Conservation (phyloP, 2,797 vertebrate genomes). For the Sphenodon punctatus region DNA sequence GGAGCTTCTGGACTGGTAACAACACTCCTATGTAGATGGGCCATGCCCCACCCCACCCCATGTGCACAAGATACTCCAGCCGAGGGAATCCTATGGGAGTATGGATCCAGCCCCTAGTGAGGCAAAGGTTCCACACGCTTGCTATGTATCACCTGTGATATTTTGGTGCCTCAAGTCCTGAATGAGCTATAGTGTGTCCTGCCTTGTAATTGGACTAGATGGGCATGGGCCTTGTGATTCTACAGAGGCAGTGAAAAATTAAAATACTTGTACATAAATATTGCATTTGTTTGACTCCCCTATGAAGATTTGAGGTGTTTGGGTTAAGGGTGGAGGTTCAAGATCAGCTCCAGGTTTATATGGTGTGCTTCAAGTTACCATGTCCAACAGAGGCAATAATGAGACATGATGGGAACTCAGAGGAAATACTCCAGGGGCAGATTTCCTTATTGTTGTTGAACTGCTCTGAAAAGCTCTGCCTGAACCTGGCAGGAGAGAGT, state of each 20-base stretch:
- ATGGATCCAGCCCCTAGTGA: too few species aligned
- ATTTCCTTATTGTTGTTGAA: conserved; percentile 30
- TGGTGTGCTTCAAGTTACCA: not conserved
- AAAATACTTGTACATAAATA: not conserved
- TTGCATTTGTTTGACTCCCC: not conserved
- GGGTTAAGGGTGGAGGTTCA: not conserved
- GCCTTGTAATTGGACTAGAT: too few species aligned
- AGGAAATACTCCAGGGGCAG: not conserved
- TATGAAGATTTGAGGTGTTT: not conserved
- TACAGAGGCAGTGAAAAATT: not conserved
- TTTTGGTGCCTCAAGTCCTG: not conserved
- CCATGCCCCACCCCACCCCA: too few species aligned
- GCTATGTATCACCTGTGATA: not conserved
- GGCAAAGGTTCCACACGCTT: too few species aligned
- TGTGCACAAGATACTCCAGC: too few species aligned
- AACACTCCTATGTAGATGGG: too few species aligned
- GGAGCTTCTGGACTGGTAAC: too few species aligned
- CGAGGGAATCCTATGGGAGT: too few species aligned
- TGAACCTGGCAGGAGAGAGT: conserved; percentile 68
- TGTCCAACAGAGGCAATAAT: conserved; percentile 21
- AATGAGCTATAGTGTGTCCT: not conserved
- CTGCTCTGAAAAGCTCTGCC: conserved; percentile 49
- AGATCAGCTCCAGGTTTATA: not conserved
- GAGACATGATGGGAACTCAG: conserved; percentile 43
- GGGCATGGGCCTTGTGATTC: too few species aligned